phyloP scores from a whole-genome alignment of 2,888 invertebrate species.

The Autographa gamma region DNA sequence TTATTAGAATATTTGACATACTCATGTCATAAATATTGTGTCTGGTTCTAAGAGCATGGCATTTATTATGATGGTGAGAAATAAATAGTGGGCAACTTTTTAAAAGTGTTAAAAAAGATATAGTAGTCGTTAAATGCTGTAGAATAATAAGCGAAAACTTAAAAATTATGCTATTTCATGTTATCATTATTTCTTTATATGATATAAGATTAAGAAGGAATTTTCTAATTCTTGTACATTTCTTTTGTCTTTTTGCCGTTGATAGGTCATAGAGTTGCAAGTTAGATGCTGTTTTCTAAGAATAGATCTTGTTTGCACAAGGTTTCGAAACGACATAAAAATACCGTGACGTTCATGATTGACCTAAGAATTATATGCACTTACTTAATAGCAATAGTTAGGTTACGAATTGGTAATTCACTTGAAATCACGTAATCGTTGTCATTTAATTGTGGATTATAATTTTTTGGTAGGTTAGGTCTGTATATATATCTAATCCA shows the following conservation, averaged over 20 bases:
- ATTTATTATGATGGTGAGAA: not conserved
- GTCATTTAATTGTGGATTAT: not conserved
- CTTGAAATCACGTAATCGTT: slow-evolving; percentile 7
- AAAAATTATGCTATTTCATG: too few species aligned
- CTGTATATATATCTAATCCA: too few species aligned
- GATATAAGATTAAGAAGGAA: too few species aligned
- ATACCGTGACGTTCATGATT: slow-evolving; percentile 27
- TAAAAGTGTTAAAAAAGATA: too few species aligned
- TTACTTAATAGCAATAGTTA: slow-evolving; percentile 14
- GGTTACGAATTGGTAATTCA: slow-evolving; percentile 11
- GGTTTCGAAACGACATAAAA: slow-evolving; percentile 32
- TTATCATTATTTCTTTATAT: too few species aligned
- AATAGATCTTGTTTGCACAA: slow-evolving; percentile 41
- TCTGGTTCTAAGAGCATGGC: not conserved
- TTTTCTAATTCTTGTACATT: too few species aligned
- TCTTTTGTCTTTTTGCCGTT: too few species aligned
- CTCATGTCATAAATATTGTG: slow-evolving; percentile 12
- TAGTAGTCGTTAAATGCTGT: too few species aligned
- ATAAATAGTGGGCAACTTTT: not conserved
- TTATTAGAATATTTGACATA: slow-evolving; percentile 20
- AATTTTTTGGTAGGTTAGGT: too few species aligned
- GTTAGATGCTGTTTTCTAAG: slow-evolving; percentile 39
- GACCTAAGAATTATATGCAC: slow-evolving; percentile 10
- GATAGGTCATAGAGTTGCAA: slow-evolving; percentile 28
- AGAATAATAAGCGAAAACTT: too few species aligned